These are phyloP conservation scores for Eonycteris spelaea DNA, from an alignment of 2,113 vertebrate species.

Conservation along the genomic window DNA sequence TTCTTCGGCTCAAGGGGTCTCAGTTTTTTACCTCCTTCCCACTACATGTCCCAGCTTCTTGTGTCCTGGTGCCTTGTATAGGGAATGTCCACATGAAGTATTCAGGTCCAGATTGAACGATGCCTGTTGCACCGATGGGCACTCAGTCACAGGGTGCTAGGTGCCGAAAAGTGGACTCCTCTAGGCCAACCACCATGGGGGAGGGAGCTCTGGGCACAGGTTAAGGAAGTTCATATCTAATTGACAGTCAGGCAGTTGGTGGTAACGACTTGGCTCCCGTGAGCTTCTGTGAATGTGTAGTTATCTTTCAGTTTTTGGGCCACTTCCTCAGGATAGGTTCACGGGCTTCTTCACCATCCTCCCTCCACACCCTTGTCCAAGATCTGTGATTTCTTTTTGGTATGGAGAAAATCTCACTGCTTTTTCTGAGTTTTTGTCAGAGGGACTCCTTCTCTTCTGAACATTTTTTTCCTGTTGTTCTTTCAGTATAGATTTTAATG, in stretches of 20 bases:
- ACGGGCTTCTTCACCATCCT: not conserved
- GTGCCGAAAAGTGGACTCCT: not conserved
- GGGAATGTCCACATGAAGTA: not conserved
- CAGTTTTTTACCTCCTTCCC: not conserved
- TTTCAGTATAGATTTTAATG: conserved; percentile 1
- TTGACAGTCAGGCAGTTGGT: not conserved
- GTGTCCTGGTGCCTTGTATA: not conserved
- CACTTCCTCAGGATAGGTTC: not conserved
- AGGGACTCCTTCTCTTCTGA: not conserved
- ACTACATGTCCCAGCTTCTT: not conserved
- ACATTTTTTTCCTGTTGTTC: not conserved
- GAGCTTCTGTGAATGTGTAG: not conserved
- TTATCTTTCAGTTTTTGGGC: not conserved
- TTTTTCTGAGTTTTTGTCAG: not conserved
- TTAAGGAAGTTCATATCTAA: not conserved
- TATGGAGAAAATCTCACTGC: not conserved
- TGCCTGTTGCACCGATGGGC: no score
- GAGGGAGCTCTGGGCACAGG: not conserved
- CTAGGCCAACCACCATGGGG: accelerated
- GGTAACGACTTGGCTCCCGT: not conserved
- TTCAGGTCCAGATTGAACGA: not conserved
- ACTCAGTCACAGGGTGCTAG: not conserved
- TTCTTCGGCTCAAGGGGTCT: not conserved
- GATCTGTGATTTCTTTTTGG: not conserved
- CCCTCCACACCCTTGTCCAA: not conserved